Conservation (phyloP, 92 coral and sea anemone species). For the Montipora capitata region DNA sequence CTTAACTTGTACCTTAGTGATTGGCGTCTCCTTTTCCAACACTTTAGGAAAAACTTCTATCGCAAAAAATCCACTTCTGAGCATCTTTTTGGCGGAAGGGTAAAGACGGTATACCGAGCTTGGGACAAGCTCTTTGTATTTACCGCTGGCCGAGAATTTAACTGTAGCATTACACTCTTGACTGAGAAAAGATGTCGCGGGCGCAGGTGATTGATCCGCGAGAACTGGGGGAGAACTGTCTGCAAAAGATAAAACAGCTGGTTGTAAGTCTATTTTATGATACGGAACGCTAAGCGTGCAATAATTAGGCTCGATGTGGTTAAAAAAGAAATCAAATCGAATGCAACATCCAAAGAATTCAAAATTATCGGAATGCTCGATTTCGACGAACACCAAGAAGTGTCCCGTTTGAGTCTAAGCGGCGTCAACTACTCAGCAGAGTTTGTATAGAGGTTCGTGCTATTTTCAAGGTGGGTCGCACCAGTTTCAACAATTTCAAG, state of each 20-base stretch:
- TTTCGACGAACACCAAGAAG: too few species aligned
- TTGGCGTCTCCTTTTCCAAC: conserved; percentile 73
- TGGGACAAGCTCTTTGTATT: conserved; percentile 74
- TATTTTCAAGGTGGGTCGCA: too few species aligned
- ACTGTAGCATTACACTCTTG: conserved; percentile 91
- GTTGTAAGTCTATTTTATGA: too few species aligned
- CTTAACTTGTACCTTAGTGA: conserved; percentile 77
- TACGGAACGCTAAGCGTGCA: too few species aligned
- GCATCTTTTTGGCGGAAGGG: conserved; percentile 85
- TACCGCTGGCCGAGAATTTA: conserved; percentile 90
- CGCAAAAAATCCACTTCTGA: conserved; percentile 88
- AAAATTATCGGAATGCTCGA: too few species aligned
- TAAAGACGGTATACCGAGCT: conserved; percentile 74
- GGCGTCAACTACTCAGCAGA: too few species aligned
- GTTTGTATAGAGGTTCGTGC: too few species aligned
- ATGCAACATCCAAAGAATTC: too few species aligned
- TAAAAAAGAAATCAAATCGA: too few species aligned
- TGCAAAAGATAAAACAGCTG: conserved; percentile 23
- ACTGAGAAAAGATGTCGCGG: conserved; percentile 87
- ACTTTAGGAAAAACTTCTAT: conserved; percentile 83
- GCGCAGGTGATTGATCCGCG: conserved; percentile 88
- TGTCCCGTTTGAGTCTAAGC: too few species aligned
- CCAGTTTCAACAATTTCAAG: too few species aligned
- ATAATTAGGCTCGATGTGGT: too few species aligned
- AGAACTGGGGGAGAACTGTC: conserved; percentile 80